Evolutionary conservation across 2,797 vertebrate genomes (phyloP).

Genomic region (Myripristis jacobus): DNA sequence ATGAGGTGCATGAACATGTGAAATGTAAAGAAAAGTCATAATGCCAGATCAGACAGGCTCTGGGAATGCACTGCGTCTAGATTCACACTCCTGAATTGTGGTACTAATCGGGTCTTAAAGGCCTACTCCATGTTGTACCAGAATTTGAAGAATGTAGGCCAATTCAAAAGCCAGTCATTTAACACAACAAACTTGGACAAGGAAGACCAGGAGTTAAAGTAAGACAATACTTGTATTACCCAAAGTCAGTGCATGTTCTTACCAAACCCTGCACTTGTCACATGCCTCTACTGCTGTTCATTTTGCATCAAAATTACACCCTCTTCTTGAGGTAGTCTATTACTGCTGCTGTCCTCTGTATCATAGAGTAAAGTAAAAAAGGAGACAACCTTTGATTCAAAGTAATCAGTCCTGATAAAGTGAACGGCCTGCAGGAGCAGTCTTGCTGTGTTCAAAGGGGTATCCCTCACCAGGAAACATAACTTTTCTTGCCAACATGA

Average conservation of each 20-base stretch:
- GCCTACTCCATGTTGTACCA: conserved; percentile 84
- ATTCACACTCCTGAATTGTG: conserved; percentile 78
- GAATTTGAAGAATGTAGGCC: conserved; percentile 88
- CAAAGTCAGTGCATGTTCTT: background rate
- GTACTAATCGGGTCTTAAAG: conserved; percentile 85
- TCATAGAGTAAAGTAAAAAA: conserved; percentile 27
- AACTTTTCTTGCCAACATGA: conserved; percentile 79
- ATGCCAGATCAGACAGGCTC: conserved; percentile 82
- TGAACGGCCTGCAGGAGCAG: conserved; percentile 61
- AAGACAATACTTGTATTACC: conserved; percentile 43
- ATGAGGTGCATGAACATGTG: conserved; percentile 22
- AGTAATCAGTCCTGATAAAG: conserved; percentile 69
- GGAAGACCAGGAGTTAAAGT: conserved; percentile 52
- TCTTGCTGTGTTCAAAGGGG: conserved; percentile 76
- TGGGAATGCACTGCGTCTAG: conserved; percentile 70
- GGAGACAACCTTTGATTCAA: conserved; percentile 54
- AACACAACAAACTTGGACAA: conserved; percentile 61
- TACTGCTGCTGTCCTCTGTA: conserved; percentile 20
- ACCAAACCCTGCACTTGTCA: conserved; percentile 1
- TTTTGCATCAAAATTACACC: conserved; percentile 18
- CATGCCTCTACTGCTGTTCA: background rate
- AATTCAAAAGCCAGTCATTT: conserved; percentile 77
- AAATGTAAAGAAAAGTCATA: conserved; percentile 71
- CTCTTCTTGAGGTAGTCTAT: conserved; percentile 1
- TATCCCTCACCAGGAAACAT: conserved; percentile 78